Evolutionary conservation across 1,140 invertebrate genomes (phyloP), one percentile per base, ranked within the genome.

Genomic region (Acyrthosiphon pisum): DNA sequence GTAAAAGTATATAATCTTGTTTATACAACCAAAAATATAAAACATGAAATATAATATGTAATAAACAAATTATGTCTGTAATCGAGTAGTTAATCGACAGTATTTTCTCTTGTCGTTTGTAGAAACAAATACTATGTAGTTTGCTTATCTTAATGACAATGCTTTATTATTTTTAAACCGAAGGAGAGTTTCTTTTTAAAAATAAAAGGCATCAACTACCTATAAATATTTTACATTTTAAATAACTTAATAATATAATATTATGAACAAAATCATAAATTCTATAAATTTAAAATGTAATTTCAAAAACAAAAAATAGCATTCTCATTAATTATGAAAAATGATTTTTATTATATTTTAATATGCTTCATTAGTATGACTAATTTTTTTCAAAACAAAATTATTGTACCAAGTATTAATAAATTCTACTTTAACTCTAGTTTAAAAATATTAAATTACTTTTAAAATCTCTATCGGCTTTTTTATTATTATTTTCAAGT

Each of bases 71-170:
- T 48, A 50, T 20, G n/a, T n/a, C 46, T 35, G 11, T 48, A 48
- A 87, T 50, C 14, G 46, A 50, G 30, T 68, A 68, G 60, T 60
- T 60, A 60, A 88, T 89, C 35, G 9, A 53, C n/a, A 50, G 48
- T 53, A 53, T 37, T 89, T 53, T 89, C 48, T 89, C 18, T 1
- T n/a, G 20, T 53, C 20, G 18, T 37, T 37, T 22, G 20, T 35
- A 53, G 8, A 35, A 46, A 89, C 9, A 37, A 53, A 89, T 53
- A 7, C 6, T 88, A 14, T 44, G 46, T 18, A 22, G 20, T 89
- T 89, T 35, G 48, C 35, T 89, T 89, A 89, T 89, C 87, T 89
- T 56, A 89, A 89, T 50, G 44, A 20, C 23, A 23, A 89, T 37
- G 48, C 22, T 89, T 89, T 53, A 89, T 89, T 89, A 89, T 89